Conservation (phyloP, 92 coral and sea anemone species). For the Actinernus sp. region DNA sequence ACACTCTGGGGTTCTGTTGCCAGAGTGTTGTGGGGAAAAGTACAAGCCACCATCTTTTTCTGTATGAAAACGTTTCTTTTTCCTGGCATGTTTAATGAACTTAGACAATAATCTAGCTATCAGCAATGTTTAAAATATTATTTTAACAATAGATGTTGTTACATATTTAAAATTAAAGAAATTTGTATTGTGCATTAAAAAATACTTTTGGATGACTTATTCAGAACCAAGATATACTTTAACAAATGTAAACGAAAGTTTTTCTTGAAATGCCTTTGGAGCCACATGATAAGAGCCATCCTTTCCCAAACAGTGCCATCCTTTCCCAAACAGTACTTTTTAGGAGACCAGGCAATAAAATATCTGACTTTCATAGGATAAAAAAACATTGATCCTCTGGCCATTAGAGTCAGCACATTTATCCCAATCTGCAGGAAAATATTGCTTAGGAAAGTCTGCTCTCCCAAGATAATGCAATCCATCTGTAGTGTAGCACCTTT, state of each 20-base stretch:
- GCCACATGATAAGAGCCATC: background rate
- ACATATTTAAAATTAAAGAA: too few relatives aligned
- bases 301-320: too few relatives aligned
- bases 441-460: constrained; percentile 23
- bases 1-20: too few relatives aligned
- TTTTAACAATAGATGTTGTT: too few relatives aligned
- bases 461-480: constrained; percentile 22
- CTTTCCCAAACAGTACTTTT: constrained; percentile 8
- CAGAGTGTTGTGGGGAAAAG: too few relatives aligned
- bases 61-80: too few relatives aligned
- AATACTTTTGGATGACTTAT: too few relatives aligned
- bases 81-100: too few relatives aligned
- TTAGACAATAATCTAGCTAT: too few relatives aligned
- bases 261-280: constrained; percentile 38
- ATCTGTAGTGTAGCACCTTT: constrained; percentile 12
- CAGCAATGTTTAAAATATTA: too few relatives aligned
- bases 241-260: constrained; percentile 39
- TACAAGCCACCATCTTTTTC: too few relatives aligned
- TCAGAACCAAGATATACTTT: constrained; percentile 58
- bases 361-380: constrained; percentile 40
- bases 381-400: constrained; percentile 51
- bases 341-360: constrained; percentile 57
- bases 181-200: too few relatives aligned
- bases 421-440: constrained; percentile 49
- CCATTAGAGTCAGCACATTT: constrained; percentile 42